A percentile compares a stretch with the other conserved stretches of the same genome.
Conservation (phyloP, 2,797 vertebrate species). For the Diplodus puntazzo region DNA sequence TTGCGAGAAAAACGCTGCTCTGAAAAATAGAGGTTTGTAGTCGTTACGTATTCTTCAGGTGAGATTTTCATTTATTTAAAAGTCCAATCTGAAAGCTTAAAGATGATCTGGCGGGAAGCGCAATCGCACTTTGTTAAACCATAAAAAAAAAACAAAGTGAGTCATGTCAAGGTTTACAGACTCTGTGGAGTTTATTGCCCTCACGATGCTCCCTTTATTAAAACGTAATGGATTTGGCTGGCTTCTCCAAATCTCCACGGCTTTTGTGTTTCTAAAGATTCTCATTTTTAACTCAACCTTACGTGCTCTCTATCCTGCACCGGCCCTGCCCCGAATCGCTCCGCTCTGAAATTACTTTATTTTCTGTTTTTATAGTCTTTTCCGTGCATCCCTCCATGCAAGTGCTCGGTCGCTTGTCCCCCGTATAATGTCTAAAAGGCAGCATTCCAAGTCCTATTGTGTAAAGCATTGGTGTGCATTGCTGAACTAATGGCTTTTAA, state of each 20-base stretch:
- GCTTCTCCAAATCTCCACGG: conserved; percentile 27
- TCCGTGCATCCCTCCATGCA: conserved; percentile 46
- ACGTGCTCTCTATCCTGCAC: not conserved
- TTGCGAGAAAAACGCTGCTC: not conserved
- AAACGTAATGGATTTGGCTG: conserved; percentile 59
- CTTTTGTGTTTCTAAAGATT: conserved; percentile 51
- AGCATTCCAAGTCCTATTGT: conserved; percentile 64
- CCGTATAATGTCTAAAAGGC: conserved; percentile 69
- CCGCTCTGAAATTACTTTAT: conserved; percentile 46
- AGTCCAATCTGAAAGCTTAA: not conserved
- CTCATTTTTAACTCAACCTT: conserved; percentile 22
- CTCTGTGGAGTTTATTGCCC: conserved; percentile 46
- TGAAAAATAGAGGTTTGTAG: not conserved
- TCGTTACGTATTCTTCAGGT: not conserved
- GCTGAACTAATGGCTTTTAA: conserved; percentile 83
- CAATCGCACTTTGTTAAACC: conserved; percentile 27
- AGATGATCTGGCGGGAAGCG: conserved; percentile 14
- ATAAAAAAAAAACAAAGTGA: conserved; percentile 40
- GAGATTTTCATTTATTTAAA: conserved; percentile 12
- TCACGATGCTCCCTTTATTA: conserved; percentile 55
- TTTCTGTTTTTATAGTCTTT: conserved; percentile 41
- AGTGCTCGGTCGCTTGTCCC: conserved; percentile 52
- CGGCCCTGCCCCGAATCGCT: not conserved
- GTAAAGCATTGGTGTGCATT: conserved; percentile 74
- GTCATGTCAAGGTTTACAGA: conserved; percentile 44